A percentile compares a stretch with the other conserved stretches of the same genome.
Evolutionary conservation across 1,140 invertebrate species (phyloP).

Genomic region (Medauroidea extradentata): DNA sequence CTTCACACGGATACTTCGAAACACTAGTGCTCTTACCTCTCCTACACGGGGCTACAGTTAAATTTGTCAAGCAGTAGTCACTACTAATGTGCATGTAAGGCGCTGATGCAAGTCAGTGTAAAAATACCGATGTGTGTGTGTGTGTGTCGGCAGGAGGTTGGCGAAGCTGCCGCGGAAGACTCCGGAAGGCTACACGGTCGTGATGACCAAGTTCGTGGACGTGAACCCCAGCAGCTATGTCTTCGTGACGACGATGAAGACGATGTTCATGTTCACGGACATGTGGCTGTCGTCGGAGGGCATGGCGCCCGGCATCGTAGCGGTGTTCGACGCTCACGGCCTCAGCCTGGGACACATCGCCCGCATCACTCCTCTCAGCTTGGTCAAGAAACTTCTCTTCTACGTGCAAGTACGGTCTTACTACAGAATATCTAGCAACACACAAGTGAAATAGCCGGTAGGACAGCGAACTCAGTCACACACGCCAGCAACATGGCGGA

Average conservation of each 20-base stretch:
- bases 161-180: conserved; percentile 21
- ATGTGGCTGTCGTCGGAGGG: conserved; percentile 56
- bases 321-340: conserved; percentile 62
- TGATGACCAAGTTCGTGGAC: conserved; percentile 53
- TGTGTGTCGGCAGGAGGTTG: background rate
- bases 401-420: conserved; percentile 57
- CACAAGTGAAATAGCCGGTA: too few relatives aligned
- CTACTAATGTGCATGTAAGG: too few relatives aligned
- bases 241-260: conserved; percentile 53
- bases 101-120: too few relatives aligned
- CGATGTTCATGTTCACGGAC: conserved; percentile 63
- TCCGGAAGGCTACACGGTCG: conserved; percentile 53
- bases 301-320: conserved; percentile 55
- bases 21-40: too few relatives aligned
- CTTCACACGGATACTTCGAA: too few relatives aligned
- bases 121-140: too few relatives aligned
- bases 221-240: conserved; percentile 54
- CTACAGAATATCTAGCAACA: too few relatives aligned
- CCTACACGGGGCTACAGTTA: too few relatives aligned
- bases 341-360: conserved; percentile 56
- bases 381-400: conserved; percentile 54
- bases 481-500: too few relatives aligned
- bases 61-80: too few relatives aligned
- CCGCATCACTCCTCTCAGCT: conserved; percentile 49
- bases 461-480: too few relatives aligned